Evolutionary conservation across 2,113 vertebrate species (phyloP).

Genomic region (Catharus fuscescens): DNA sequence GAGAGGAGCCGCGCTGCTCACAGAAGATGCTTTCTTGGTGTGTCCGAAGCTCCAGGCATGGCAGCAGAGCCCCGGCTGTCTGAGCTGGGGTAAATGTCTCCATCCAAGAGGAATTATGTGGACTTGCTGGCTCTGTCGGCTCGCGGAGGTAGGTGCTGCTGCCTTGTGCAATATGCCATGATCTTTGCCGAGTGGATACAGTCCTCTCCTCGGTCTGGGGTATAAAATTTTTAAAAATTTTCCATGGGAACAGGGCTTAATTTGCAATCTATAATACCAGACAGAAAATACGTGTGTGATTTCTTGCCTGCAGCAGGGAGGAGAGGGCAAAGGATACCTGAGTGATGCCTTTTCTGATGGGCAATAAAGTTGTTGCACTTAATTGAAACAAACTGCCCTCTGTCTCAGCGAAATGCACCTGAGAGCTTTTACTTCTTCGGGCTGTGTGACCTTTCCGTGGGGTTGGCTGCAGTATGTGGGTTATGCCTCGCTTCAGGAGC

Average conservation of each 20-base stretch:
- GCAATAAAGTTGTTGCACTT: slow-evolving; percentile 27
- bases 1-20: neutral
- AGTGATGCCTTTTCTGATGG: neutral
- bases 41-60: neutral
- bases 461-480: neutral
- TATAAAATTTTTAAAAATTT: neutral
- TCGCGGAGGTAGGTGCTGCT: slow-evolving; percentile 49
- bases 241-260: neutral
- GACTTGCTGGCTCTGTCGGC: neutral
- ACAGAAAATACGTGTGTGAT: neutral
- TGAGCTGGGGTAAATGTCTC: slow-evolving; percentile 27
- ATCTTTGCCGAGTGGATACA: neutral
- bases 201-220: neutral
- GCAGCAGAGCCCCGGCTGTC: neutral
- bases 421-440: neutral
- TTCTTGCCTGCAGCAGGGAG: neutral
- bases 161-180: neutral
- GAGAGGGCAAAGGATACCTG: neutral
- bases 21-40: slow-evolving; percentile 29
- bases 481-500: neutral
- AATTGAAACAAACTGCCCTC: slow-evolving; percentile 11
- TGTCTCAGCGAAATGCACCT: neutral
- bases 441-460: neutral
- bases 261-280: neutral
- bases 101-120: slow-evolving; percentile 21